Conservation (phyloP, 2,888 invertebrate genomes). For the Hydrotaea diabolus region DNA sequence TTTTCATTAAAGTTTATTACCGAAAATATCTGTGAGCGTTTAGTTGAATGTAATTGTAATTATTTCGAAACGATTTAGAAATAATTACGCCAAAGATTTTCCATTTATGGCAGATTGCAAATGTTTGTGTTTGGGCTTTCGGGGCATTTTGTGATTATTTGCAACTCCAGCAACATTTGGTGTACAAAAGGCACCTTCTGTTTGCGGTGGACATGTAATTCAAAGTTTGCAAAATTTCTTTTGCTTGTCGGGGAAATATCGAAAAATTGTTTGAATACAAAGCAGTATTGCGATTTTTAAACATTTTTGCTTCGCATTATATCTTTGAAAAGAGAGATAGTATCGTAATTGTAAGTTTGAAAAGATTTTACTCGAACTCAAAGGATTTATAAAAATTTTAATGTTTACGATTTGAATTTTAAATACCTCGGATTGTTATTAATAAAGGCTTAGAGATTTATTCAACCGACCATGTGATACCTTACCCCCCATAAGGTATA, state of each 20-base stretch:
- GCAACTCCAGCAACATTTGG: background rate
- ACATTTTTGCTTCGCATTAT: no score
- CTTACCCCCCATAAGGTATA: no score
- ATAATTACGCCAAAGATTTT: background rate
- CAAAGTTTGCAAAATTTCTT: background rate
- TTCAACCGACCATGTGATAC: no score
- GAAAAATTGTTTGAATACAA: background rate
- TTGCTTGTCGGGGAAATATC: background rate
- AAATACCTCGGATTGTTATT: no score
- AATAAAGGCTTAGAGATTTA: no score
- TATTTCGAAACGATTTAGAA: background rate
- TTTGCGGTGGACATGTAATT: background rate
- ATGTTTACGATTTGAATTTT: no score
- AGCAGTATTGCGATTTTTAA: background rate
- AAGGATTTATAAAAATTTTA: no score
- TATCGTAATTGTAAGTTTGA: no score
- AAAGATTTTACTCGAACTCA: no score
- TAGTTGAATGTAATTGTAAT: background rate
- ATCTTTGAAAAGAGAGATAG: no score
- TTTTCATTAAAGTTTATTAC: constrained; percentile 13
- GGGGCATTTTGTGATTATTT: background rate
- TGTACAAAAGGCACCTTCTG: constrained; percentile 7
- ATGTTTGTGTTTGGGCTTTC: background rate
- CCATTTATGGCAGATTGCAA: background rate
- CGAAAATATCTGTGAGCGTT: background rate